Evolutionary conservation across 2,888 invertebrate genomes (phyloP).

Genomic region (Steromphala cineraria): DNA sequence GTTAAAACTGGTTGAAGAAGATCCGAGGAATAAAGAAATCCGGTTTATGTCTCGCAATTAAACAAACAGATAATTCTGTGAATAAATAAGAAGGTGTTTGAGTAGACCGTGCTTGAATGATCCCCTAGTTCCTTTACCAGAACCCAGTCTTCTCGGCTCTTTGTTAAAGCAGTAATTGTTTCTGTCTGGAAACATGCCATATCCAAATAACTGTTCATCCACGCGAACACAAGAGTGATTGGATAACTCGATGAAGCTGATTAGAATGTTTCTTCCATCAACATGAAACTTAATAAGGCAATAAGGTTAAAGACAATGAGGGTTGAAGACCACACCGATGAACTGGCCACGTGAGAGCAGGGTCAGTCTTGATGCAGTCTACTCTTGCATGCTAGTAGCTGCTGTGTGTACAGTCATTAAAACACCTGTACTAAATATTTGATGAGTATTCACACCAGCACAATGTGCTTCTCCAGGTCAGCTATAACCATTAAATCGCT

Average conservation of each 20-base stretch:
- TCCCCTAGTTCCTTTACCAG: background rate
- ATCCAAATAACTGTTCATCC: background rate
- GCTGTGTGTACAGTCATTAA: slow-evolving; percentile 14
- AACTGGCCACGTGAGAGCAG: too few relatives aligned
- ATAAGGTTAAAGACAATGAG: too few relatives aligned
- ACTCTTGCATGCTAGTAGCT: background rate
- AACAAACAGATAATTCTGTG: slow-evolving; percentile 3
- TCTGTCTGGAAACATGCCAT: background rate
- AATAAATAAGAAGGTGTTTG: background rate
- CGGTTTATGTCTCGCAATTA: background rate
- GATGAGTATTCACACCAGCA: background rate
- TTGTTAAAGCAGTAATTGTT: background rate
- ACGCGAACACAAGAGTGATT: background rate
- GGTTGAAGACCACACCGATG: too few relatives aligned
- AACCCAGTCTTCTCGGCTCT: background rate
- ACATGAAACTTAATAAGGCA: too few relatives aligned
- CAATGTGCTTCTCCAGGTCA: background rate
- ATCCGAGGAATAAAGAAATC: background rate
- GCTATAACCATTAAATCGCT: slow-evolving; percentile 7
- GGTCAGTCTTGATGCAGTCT: too few relatives aligned
- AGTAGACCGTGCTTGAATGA: too few relatives aligned
- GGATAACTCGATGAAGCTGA: background rate
- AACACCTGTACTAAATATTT: slow-evolving; percentile 9
- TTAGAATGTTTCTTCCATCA: too few relatives aligned
- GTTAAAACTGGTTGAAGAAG: background rate